phyloP scores from a whole-genome alignment of 2,113 vertebrate genomes.

The Bungarus multicinctus region DNA sequence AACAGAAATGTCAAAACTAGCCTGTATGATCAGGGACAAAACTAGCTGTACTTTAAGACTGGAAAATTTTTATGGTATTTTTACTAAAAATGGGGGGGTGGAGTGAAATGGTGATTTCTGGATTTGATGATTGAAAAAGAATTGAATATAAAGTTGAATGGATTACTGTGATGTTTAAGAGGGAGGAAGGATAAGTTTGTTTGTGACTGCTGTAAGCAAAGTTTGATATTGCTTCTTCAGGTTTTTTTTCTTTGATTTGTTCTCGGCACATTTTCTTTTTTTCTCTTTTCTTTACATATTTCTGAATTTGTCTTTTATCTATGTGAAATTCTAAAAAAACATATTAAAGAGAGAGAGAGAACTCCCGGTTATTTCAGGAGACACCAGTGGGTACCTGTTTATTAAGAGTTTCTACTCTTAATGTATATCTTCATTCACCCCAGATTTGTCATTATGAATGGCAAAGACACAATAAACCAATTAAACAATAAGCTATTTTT shows the following conservation, averaged over 20 bases:
- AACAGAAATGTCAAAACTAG: neutral
- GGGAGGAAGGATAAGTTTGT: neutral
- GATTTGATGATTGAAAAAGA: neutral
- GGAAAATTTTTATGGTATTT: neutral
- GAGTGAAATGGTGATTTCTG: neutral
- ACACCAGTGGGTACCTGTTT: neutral
- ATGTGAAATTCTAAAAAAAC: neutral
- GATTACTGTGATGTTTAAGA: neutral
- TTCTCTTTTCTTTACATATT: neutral
- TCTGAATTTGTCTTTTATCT: neutral
- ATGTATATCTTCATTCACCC: neutral
- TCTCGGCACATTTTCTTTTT: neutral
- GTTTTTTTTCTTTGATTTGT: neutral
- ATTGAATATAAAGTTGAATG: neutral
- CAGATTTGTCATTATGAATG: neutral
- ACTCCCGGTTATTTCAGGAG: neutral
- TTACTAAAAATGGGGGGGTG: neutral
- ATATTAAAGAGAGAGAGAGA: neutral
- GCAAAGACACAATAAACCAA: neutral
- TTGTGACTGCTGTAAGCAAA: neutral
- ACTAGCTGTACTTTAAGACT: neutral
- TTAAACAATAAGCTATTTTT: neutral
- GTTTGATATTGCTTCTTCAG: neutral
- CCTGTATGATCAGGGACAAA: neutral
- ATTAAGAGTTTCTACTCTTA: neutral